phyloP scores from a whole-genome alignment of 2,113 vertebrate genomes.

The Hyla sarda region DNA sequence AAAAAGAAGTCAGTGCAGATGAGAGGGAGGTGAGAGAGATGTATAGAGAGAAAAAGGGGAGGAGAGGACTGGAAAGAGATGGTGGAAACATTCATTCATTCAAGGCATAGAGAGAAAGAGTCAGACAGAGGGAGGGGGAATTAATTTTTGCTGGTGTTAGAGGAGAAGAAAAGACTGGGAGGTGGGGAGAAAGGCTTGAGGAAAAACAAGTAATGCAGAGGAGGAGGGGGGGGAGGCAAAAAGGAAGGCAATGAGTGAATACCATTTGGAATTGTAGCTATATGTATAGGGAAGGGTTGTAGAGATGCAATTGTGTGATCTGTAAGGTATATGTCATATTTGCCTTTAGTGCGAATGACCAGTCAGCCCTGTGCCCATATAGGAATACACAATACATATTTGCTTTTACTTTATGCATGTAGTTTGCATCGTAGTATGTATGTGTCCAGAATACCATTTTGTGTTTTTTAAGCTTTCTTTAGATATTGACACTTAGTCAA shows the following conservation, averaged over 20 bases:
- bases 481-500: no score
- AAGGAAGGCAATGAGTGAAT: not conserved
- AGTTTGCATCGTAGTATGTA: no score
- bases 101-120: slow-evolving; percentile 36
- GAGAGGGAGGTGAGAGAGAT: slow-evolving; percentile 14
- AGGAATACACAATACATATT: not conserved
- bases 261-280: not conserved
- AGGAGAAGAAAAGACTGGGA: slow-evolving; percentile 4
- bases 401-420: not conserved
- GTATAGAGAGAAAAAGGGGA: slow-evolving; percentile 25
- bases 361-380: not conserved
- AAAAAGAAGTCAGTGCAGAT: slow-evolving; percentile 46
- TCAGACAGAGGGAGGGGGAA: slow-evolving; percentile 49
- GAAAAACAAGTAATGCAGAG: not conserved
- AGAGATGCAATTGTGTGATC: not conserved
- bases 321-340: not conserved
- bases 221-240: not conserved
- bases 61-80: slow-evolving; percentile 31
- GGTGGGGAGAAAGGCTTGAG: not conserved
- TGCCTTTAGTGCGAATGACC: not conserved
- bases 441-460: no score
- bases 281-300: not conserved
- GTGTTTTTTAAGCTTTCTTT: no score
- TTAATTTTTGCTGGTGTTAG: slow-evolving; percentile 41
- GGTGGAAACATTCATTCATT: slow-evolving; percentile 55